phyloP scores from a whole-genome alignment of 2,888 invertebrate genomes.

The Saturnia pavonia region DNA sequence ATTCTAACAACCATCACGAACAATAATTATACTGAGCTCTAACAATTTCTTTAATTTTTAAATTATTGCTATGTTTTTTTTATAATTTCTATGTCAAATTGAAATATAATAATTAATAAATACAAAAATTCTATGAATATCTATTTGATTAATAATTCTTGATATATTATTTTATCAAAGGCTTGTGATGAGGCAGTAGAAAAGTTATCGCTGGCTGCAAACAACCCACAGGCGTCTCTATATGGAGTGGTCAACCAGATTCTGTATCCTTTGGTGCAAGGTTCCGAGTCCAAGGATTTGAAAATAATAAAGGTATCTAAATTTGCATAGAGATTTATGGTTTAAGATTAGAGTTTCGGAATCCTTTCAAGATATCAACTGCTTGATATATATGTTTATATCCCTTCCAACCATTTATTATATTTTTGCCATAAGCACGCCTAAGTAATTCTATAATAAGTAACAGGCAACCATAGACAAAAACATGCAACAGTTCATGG shows the following conservation, averaged over 20 bases:
- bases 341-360: background rate
- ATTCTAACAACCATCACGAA: background rate
- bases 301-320: slow-evolving; percentile 93
- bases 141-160: background rate
- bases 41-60: no score
- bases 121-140: background rate
- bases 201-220: slow-evolving; percentile 90
- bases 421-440: no score
- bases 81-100: background rate
- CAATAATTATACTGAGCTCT: no score
- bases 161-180: slow-evolving; percentile 75
- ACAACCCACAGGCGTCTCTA: slow-evolving; percentile 90
- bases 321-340: background rate
- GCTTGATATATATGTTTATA: background rate
- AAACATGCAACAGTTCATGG: no score
- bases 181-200: slow-evolving; percentile 97
- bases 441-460: no score
- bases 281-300: slow-evolving; percentile 97
- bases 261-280: slow-evolving; percentile 97
- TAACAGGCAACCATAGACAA: no score
- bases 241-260: slow-evolving; percentile 96
- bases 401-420: no score
- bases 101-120: background rate
- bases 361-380: background rate
- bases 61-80: no score